Percentiles rank a stretch among this genome's conserved stretches.
Conservation (phyloP, 2,113 vertebrate species). For the Menura novaehollandiae region DNA sequence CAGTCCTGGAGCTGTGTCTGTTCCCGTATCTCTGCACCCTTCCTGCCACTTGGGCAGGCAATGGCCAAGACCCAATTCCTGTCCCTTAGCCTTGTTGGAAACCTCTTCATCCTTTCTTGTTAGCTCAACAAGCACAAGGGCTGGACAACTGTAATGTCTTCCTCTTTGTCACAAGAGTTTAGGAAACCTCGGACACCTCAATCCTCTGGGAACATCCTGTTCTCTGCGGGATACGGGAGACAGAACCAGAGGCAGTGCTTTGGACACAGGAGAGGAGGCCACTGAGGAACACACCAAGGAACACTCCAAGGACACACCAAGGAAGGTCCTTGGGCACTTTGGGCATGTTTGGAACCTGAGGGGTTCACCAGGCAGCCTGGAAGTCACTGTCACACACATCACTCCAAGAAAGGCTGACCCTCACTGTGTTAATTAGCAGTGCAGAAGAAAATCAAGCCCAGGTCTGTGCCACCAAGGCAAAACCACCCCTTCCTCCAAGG, state of each 20-base stretch:
- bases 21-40: accelerated
- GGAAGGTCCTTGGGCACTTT: background rate
- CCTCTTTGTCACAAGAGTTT: background rate
- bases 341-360: accelerated
- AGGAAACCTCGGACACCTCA: background rate
- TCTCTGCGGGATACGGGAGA: background rate
- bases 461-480: background rate
- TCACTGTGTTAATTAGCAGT: background rate
- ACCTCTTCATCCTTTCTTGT: background rate
- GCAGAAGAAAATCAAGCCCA: background rate
- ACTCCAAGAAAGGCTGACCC: background rate
- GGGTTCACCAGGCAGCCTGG: background rate
- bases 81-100: background rate
- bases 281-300: accelerated
- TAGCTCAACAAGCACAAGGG: background rate
- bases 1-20: background rate
- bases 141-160: accelerated
- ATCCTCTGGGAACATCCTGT: accelerated
- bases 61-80: background rate
- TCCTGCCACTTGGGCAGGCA: background rate
- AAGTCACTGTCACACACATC: background rate
- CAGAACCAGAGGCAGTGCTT: background rate
- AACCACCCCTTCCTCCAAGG: background rate
- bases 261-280: background rate
- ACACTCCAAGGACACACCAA: background rate